These are phyloP conservation scores for Oryzias melastigma DNA, from an alignment of 2,113 vertebrate species.

Conservation along the genomic window DNA sequence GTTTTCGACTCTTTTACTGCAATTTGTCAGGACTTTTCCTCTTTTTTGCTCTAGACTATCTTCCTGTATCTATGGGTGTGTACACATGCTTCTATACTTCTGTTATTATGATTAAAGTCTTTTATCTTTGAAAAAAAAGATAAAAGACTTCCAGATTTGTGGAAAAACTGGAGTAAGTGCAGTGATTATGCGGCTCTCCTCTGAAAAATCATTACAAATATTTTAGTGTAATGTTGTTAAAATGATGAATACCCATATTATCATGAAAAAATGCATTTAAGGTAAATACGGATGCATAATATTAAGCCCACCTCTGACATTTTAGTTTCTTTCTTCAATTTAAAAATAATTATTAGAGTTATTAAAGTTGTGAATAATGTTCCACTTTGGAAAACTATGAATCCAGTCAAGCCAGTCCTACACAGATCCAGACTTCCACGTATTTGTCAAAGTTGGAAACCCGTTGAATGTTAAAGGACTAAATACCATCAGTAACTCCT, in stretches of 20 bases:
- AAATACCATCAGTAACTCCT: conserved; percentile 12
- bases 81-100: neutral
- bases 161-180: neutral
- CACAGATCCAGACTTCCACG: conserved; percentile 30
- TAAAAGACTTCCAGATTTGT: neutral
- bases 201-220: neutral
- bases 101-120: too few relatives aligned
- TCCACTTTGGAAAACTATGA: conserved; percentile 35
- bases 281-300: too few relatives aligned
- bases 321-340: too few relatives aligned
- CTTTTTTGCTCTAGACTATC: neutral
- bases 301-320: too few relatives aligned
- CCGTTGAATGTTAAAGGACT: conserved; percentile 37
- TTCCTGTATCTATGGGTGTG: neutral
- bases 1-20: neutral
- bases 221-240: neutral
- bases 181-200: too few relatives aligned
- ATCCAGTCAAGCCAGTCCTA: conserved; percentile 31
- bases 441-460: conserved; percentile 42
- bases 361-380: conserved; percentile 6
- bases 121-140: too few relatives aligned
- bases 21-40: neutral
- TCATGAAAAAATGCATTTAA: neutral
- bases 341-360: neutral
- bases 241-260: neutral